Conservation (phyloP, 1,140 invertebrate species). For the Caenorhabditis inopinata region DNA sequence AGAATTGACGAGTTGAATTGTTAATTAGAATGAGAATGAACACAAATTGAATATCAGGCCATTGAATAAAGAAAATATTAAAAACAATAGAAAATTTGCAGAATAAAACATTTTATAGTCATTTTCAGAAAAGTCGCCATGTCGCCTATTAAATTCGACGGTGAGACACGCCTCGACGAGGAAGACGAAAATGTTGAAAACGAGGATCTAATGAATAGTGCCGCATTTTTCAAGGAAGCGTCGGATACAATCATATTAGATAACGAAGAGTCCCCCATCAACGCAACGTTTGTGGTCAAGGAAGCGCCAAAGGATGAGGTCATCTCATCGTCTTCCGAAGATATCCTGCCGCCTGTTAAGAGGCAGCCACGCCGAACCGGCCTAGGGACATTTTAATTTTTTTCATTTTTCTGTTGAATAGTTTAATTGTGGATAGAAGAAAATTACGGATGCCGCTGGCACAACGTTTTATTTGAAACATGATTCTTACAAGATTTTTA, state of each 20-base stretch:
- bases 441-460: too few species aligned
- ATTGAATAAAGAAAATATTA: neutral
- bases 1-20: constrained; percentile 5
- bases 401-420: too few species aligned
- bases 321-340: too few species aligned
- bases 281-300: neutral
- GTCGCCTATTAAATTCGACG: constrained; percentile 13
- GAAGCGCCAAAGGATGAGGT: too few species aligned
- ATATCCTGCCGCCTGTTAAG: too few species aligned
- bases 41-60: neutral
- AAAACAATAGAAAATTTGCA: too few species aligned
- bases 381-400: too few species aligned
- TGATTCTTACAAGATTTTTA: too few species aligned
- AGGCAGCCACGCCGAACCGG: too few species aligned
- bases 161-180: neutral
- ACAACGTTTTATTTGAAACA: too few species aligned
- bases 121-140: neutral
- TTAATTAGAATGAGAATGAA: neutral
- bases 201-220: neutral
- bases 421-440: too few species aligned
- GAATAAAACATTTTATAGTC: too few species aligned
- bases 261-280: neutral
- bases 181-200: neutral
- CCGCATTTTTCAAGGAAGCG: neutral
- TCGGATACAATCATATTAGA: neutral